Conservation (phyloP, 53 echinoderm and acorn worm genomes). For the Actinopyga echinites region DNA sequence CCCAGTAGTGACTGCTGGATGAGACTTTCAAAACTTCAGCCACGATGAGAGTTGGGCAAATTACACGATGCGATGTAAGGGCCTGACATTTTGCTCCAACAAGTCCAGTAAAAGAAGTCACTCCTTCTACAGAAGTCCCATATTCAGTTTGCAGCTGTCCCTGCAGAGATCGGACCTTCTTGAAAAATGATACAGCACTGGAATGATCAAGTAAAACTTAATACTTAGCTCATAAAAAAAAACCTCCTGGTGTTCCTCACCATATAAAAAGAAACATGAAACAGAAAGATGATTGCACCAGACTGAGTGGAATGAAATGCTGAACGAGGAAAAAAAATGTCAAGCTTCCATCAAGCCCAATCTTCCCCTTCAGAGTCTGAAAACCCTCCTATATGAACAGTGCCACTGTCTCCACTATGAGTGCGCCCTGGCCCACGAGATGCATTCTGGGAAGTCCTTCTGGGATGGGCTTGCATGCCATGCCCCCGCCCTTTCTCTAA, state of each 20-base stretch:
- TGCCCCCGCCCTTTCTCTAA: conserved; percentile 93
- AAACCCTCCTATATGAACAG: conserved; percentile 69
- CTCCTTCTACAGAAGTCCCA: no score
- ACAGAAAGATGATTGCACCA: conserved; percentile 42
- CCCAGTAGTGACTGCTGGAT: no score
- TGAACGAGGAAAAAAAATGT: background rate
- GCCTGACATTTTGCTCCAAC: no score
- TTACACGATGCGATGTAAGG: no score
- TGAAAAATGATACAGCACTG: conserved; percentile 1
- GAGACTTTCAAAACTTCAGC: no score
- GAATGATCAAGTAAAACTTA: conserved; percentile 30
- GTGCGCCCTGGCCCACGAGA: conserved; percentile 78
- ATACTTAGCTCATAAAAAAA: background rate
- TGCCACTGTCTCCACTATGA: conserved; percentile 77
- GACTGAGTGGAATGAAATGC: conserved; percentile 14
- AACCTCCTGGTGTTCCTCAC: background rate
- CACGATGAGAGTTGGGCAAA: no score
- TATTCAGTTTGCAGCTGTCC: no score
- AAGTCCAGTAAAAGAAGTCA: no score
- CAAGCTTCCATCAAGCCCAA: conserved; percentile 66
- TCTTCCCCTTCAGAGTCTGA: conserved; percentile 89
- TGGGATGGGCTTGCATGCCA: conserved; percentile 91
- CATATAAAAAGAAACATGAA: conserved; percentile 4
- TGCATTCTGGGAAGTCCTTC: conserved; percentile 77
- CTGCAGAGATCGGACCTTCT: no score